Conservation (phyloP, 2,888 invertebrate species). For the Lasioglossum morio region DNA sequence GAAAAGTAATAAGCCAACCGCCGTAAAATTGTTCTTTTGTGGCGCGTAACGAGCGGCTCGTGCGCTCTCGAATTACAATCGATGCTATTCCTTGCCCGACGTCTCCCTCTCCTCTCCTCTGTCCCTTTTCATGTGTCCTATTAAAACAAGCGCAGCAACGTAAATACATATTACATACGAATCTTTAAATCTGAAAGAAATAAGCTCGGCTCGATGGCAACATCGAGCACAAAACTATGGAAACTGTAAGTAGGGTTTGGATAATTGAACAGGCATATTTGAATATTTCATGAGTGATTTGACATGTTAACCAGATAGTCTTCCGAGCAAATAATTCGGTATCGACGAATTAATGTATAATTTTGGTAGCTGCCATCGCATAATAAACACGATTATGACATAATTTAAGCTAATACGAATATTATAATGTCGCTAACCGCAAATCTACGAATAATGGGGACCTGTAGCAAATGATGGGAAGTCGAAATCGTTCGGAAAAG, state of each 20-base stretch:
- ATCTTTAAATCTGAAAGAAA: background rate
- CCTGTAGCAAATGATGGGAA: background rate
- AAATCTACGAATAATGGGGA: background rate
- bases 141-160: constrained; percentile 34
- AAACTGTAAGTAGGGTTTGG: background rate
- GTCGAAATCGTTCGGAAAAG: background rate
- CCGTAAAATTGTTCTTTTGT: constrained; percentile 47
- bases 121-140: background rate
- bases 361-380: background rate
- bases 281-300: background rate
- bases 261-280: background rate
- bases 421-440: background rate
- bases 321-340: background rate
- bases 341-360: background rate
- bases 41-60: constrained; percentile 35
- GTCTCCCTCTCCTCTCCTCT: background rate
- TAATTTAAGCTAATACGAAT: background rate
- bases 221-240: background rate
- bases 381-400: background rate
- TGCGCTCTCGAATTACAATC: constrained; percentile 38
- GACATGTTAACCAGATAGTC: background rate
- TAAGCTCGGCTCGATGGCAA: background rate
- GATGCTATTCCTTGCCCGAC: constrained; percentile 24
- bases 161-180: constrained; percentile 26
- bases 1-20: constrained; percentile 40